Percentiles rank a stretch among this genome's conserved stretches.
These are phyloP conservation scores for Andrena flavipes DNA, from an alignment of 2,888 invertebrate genomes.

Conservation along the genomic window DNA sequence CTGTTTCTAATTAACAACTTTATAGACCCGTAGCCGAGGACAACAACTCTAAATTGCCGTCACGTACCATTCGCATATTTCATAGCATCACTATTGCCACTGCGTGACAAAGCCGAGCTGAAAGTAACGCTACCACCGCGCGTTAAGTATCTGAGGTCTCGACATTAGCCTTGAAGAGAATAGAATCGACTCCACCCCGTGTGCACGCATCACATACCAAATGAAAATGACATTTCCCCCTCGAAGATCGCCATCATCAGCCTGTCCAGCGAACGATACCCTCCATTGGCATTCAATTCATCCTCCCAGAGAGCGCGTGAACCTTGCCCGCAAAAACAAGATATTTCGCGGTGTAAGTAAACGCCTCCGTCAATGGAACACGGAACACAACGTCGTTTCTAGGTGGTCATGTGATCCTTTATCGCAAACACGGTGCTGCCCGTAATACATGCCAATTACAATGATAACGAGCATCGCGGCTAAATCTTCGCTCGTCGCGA, in stretches of 20 bases:
- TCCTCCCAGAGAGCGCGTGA: background rate
- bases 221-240: slow-evolving; percentile 47
- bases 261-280: background rate
- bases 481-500: slow-evolving; percentile 14
- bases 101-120: slow-evolving; percentile 37
- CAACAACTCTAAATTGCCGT: background rate
- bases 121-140: slow-evolving; percentile 40
- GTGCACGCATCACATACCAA: slow-evolving; percentile 18
- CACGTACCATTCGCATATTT: slow-evolving; percentile 11
- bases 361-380: background rate
- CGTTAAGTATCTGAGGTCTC: slow-evolving; percentile 40
- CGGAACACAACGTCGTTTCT: slow-evolving; percentile 11
- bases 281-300: background rate
- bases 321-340: slow-evolving; percentile 26
- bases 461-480: slow-evolving; percentile 34
- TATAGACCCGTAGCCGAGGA: background rate
- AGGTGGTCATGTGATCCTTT: slow-evolving; percentile 42
- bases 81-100: background rate
- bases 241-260: background rate
- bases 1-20: background rate
- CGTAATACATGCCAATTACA: slow-evolving; percentile 12
- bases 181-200: slow-evolving; percentile 51
- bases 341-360: background rate
- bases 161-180: slow-evolving; percentile 62
- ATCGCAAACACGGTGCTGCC: slow-evolving; percentile 25